Conservation (phyloP, 2,113 vertebrate genomes). For the Suricata suricatta region DNA sequence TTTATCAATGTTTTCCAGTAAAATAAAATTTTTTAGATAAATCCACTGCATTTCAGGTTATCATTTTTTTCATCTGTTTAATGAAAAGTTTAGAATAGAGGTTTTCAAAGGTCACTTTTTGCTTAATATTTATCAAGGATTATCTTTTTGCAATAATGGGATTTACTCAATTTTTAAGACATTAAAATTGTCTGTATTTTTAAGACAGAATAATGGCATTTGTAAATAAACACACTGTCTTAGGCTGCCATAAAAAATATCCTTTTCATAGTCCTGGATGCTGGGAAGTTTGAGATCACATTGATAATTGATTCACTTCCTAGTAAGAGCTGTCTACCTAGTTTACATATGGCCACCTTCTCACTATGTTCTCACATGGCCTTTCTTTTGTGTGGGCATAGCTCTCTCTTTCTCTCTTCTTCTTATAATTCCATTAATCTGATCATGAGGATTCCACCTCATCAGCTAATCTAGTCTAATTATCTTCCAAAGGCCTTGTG, state of each 20-base stretch:
- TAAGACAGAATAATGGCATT: neutral
- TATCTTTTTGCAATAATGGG: neutral
- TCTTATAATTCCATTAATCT: neutral
- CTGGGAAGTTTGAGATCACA: neutral
- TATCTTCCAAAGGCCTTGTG: neutral
- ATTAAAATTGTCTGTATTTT: too few relatives aligned
- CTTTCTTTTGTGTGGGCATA: neutral
- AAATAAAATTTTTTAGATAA: neutral
- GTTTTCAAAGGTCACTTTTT: neutral
- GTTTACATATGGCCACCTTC: neutral
- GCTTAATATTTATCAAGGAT: neutral
- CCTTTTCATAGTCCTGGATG: neutral
- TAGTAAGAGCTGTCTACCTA: neutral
- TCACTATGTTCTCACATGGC: neutral
- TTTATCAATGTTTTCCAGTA: neutral
- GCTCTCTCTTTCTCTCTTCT: neutral
- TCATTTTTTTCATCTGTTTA: neutral
- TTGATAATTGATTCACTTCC: neutral
- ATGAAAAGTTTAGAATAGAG: neutral
- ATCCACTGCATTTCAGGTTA: neutral
- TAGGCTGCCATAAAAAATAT: neutral
- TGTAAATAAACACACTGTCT: neutral
- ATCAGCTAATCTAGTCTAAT: neutral
- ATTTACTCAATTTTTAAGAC: neutral
- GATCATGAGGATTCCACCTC: fast-evolving